A percentile compares a stretch with the other conserved stretches of the same genome.
These are phyloP conservation scores for Aphelenchoides besseyi DNA, from an alignment of 1,140 invertebrate species.

Conservation along the genomic window DNA sequence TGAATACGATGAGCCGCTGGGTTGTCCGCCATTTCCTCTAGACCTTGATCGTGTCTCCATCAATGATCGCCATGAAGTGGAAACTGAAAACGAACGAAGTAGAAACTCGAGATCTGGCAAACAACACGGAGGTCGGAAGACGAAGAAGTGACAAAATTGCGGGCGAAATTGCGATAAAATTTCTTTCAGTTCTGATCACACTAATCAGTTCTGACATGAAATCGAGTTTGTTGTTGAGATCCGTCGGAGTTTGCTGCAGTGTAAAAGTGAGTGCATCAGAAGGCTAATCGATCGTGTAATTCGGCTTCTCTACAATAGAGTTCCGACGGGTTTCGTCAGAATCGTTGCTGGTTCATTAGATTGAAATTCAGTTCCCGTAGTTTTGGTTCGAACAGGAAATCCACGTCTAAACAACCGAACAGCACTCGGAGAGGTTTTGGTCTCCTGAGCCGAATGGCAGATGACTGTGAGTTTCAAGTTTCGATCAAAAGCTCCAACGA, in stretches of 20 bases:
- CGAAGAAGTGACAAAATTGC: background rate
- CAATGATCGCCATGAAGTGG: background rate
- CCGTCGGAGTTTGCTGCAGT: too few relatives aligned
- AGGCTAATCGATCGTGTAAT: too few relatives aligned
- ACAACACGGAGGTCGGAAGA: too few relatives aligned
- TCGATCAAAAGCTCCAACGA: background rate
- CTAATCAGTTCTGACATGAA: background rate
- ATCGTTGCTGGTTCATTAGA: too few relatives aligned
- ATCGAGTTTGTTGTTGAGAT: background rate
- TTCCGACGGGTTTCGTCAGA: too few relatives aligned
- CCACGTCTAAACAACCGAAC: background rate
- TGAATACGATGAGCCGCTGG: background rate
- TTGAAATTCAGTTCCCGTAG: too few relatives aligned
- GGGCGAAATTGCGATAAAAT: background rate
- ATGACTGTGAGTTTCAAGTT: background rate
- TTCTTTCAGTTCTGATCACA: background rate
- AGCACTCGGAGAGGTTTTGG: too few relatives aligned
- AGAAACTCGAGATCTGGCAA: too few relatives aligned
- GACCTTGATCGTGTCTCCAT: constrained; percentile 19
- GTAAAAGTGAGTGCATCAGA: too few relatives aligned
- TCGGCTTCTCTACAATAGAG: too few relatives aligned
- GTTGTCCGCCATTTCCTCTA: background rate
- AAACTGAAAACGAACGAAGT: background rate
- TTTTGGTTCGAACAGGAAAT: background rate
- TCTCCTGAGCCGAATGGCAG: background rate